Evolutionary conservation across 2,797 vertebrate genomes (phyloP), one percentile per base, ranked within the genome.

Genomic region (Euthynnus affinis): DNA sequence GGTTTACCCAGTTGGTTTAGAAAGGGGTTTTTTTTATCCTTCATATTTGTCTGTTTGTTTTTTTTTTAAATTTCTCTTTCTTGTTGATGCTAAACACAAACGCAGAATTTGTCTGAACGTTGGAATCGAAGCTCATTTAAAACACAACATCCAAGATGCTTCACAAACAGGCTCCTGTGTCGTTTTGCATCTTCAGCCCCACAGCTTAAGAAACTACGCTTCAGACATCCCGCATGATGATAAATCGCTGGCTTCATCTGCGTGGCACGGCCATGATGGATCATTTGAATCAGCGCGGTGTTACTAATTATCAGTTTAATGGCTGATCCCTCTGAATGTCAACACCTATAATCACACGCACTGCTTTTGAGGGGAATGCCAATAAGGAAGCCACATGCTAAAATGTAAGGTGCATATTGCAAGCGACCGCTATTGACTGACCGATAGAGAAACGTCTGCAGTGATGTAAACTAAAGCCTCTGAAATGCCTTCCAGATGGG

Each of bases 401-500:
- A 75, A 60, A 67, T 37, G 71, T 34, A 12, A 37, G 44, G 9
- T 32, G 66, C 84, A 91, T 91, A 94, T 93, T 92, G 87, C 72
- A 85, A 88, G 89, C 83, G 90, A 93, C 90, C 75, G 52, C 51
- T 94, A 94, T 94, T 27, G 94, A 94, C 85, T 17, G 83, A 42
- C 40, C 53, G 40, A 22, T 52, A n/a, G 75, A 80, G 76, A 86
- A 89, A 89, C 57, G 90, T 92, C 92, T 81, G 82, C 83, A 86
- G 83, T 81, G 86, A 93, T 88, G 75, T 80, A 68, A 44, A 59
- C 44, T 13, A 7, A 53, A 64, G 81, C 65, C 72, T 84, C 65
- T 81, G 87, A 92, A 57, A 52, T 32, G 74, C 58, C 65, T 0
- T 27, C 22, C 27, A 59, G 56, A 71, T 49, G 68, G 80, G 71